Evolutionary conservation across 2,797 vertebrate genomes (phyloP), one percentile per base, ranked within the genome.

Genomic region (Tolypeutes matacus): DNA sequence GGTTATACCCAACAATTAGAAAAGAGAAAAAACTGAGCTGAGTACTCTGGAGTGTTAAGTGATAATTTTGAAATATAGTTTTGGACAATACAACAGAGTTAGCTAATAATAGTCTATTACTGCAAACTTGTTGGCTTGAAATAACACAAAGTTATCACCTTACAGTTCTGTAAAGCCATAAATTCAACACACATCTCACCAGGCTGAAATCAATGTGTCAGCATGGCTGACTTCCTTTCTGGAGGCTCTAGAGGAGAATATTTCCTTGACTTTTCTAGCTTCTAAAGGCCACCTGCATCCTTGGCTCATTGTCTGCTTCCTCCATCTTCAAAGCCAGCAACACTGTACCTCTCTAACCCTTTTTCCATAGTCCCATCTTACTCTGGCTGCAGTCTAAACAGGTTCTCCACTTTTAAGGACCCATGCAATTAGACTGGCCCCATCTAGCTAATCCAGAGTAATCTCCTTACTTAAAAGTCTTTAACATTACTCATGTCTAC

Each of bases 61-160:
- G 46, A 51, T 65, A 53, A 67, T 29, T 94, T 86, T 73, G 29
- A 94, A 96, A 82, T 31, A 89, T 2, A 77, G 23, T 42, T 89
- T 76, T 2, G 20, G 58, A 53, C 4, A 76, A 72, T n/a, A 75
- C 34, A 80, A 67, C 18, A 95, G 25, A 42, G 17, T 62, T 81
- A 90, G 13, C 34, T 92, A 65, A 84, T 89, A 95, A 39, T 67
- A 72, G 14, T 62, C 21, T 51, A 46, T 53, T 60, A 70, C 21
- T 56, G 29, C 75, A 60, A 92, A 62, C n/a, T 49, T 11, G 78
- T n/a, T 56, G 75, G 20, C 46, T 53, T 86, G 13, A 84, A 69
- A 89, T 31, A 78, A 77, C 29, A 62, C 17, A 42, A 34, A 51
- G 56, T 72, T 72, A 25, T 11, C 65, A 78, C 21, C 11, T 86